Evolutionary conservation across 2,113 vertebrate genomes (phyloP).

Genomic region (Lathamus discolor): DNA sequence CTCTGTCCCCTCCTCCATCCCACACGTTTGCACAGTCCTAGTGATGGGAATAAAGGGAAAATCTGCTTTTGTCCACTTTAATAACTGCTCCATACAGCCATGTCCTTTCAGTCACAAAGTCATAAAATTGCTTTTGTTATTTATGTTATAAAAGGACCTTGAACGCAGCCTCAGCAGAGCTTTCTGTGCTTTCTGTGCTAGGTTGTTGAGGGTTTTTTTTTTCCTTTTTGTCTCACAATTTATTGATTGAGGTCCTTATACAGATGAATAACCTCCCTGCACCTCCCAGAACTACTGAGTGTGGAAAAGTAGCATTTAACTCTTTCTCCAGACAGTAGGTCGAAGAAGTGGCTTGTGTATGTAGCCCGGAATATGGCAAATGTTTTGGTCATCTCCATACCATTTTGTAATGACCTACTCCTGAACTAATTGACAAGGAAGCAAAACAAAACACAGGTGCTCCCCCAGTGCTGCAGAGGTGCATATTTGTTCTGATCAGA

Average conservation of each 20-base stretch:
- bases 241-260: neutral
- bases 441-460: fast-evolving
- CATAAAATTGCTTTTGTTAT: slow-evolving; percentile 35
- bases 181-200: neutral
- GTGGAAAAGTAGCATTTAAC: neutral
- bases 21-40: neutral
- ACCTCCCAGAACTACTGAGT: neutral
- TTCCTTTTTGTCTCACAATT: neutral
- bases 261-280: neutral
- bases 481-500: neutral
- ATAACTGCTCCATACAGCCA: neutral
- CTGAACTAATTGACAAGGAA: neutral
- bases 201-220: neutral
- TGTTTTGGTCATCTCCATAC: neutral
- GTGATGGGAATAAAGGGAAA: neutral
- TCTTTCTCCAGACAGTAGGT: neutral
- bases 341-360: neutral
- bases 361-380: neutral
- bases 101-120: neutral
- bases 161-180: neutral
- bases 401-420: neutral
- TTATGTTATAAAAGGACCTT: neutral
- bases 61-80: neutral
- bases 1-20: neutral
- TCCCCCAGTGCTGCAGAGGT: fast-evolving